phyloP scores from a whole-genome alignment of 2,113 vertebrate species.

The Tapirus terrestris region DNA sequence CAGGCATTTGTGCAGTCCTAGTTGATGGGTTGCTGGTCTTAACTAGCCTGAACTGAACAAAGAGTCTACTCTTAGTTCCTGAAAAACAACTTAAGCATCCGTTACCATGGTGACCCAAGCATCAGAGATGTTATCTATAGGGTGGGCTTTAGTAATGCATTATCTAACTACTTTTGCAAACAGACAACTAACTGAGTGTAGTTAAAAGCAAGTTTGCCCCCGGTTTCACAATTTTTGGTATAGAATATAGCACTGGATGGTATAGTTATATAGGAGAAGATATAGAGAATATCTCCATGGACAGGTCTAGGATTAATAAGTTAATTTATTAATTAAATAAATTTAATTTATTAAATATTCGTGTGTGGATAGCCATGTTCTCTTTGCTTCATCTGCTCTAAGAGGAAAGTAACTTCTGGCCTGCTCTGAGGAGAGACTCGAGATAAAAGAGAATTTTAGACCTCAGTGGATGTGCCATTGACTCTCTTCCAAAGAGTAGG shows the following conservation, averaged over 20 bases:
- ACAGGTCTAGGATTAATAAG: neutral
- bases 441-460: neutral
- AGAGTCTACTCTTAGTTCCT: too few relatives aligned
- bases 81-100: too few relatives aligned
- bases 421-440: neutral
- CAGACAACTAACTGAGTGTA: too few relatives aligned
- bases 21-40: too few relatives aligned
- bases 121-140: too few relatives aligned
- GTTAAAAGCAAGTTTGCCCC: too few relatives aligned
- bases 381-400: neutral
- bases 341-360: neutral
- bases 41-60: too few relatives aligned
- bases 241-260: neutral
- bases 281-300: neutral
- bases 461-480: neutral
- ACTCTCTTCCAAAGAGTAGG: neutral
- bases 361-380: neutral
- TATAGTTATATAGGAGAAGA: neutral
- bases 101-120: too few relatives aligned
- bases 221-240: neutral
- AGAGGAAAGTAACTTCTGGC: neutral
- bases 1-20: too few relatives aligned
- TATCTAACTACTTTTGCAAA: too few relatives aligned
- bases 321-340: neutral
- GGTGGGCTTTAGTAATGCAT: too few relatives aligned